phyloP scores from a whole-genome alignment of 2,113 vertebrate species.

The Tichodroma muraria region DNA sequence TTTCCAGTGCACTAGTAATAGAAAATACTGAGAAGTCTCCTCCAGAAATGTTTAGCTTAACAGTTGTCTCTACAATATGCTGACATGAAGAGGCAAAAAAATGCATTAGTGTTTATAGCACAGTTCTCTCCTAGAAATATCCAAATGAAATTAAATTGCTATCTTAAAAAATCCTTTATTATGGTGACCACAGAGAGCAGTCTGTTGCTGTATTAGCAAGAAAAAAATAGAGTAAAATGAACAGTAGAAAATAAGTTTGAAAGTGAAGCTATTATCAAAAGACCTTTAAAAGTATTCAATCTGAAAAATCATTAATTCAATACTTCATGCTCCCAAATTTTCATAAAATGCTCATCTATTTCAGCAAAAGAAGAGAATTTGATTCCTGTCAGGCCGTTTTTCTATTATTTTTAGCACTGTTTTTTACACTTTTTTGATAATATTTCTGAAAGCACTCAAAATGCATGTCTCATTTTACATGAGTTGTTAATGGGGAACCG shows the following conservation, averaged over 20 bases:
- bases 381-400: background rate
- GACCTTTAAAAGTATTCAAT: background rate
- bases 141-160: background rate
- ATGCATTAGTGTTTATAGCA: background rate
- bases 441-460: background rate
- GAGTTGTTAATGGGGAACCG: background rate
- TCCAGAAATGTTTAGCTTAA: background rate
- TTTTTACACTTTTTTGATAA: background rate
- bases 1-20: background rate
- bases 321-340: background rate
- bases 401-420: background rate
- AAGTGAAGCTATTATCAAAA: background rate
- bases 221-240: background rate
- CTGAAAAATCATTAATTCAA: background rate
- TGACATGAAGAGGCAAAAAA: background rate
- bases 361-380: background rate
- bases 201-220: background rate
- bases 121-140: background rate
- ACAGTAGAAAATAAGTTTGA: background rate
- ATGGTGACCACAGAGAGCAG: background rate
- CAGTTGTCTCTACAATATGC: background rate
- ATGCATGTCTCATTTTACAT: background rate
- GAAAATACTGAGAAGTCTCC: background rate
- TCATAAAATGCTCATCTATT: background rate
- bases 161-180: background rate